Percentiles rank a stretch among this genome's conserved stretches.
These are phyloP conservation scores for Dreissena polymorpha DNA, from an alignment of 1,140 invertebrate species.

Conservation along the genomic window DNA sequence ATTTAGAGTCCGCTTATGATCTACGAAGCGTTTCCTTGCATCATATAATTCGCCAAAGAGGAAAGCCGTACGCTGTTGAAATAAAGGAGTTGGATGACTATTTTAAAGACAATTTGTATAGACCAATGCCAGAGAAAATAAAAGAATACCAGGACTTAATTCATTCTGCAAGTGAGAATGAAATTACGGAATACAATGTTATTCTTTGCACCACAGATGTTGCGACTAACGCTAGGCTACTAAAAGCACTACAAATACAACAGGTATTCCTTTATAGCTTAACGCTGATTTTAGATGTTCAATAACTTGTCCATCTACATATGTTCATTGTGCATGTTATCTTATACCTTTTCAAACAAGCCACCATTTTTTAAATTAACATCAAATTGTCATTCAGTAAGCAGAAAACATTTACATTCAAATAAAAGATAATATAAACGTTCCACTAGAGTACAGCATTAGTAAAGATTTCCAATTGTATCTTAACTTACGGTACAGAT, in stretches of 20 bases:
- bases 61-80: conserved; percentile 55
- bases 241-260: conserved; percentile 28
- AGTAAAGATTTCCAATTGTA: no score
- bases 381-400: no score
- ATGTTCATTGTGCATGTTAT: no score
- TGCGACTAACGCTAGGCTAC: conserved; percentile 41
- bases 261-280: conserved; percentile 5
- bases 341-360: no score
- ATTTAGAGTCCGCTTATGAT: conserved; percentile 30
- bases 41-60: conserved; percentile 59
- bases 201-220: conserved; percentile 62
- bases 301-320: no score
- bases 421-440: no score
- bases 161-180: conserved; percentile 24
- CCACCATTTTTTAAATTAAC: no score
- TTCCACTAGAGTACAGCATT: no score
- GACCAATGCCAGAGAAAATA: not conserved
- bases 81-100: conserved; percentile 43
- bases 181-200: conserved; percentile 58
- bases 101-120: conserved; percentile 22
- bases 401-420: no score
- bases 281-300: no score
- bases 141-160: conserved; percentile 5
- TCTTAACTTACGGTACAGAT: no score
- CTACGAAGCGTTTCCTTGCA: conserved; percentile 57